Conservation (phyloP, 37 sponge, comb jelly and placozoan species). For the Diacarnus erythraeanus region DNA sequence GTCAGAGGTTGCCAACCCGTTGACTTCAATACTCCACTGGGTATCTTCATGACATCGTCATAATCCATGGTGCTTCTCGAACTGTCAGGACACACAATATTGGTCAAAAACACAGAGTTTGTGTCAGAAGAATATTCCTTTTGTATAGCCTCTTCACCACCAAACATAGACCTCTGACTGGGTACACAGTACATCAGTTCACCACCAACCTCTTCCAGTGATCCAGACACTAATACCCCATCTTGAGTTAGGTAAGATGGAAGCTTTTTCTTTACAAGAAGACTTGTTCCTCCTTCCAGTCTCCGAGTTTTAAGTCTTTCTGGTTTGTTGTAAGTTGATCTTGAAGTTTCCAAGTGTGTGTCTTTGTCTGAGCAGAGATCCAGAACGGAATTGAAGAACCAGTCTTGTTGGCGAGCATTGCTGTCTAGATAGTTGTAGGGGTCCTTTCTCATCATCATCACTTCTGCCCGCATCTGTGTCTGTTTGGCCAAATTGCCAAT, state of each 20-base stretch:
- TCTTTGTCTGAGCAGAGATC: neutral
- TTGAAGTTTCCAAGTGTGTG: neutral
- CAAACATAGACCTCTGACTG: neutral
- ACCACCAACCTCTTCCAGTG: conserved; percentile 22
- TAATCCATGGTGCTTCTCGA: neutral
- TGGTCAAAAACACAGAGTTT: conserved; percentile 18
- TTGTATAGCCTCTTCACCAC: neutral
- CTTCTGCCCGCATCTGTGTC: conserved; percentile 3
- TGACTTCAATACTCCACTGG: neutral
- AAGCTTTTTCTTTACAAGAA: neutral
- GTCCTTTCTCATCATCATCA: neutral
- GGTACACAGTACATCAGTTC: neutral
- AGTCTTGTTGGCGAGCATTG: too few species aligned
- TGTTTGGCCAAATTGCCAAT: neutral
- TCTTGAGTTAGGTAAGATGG: neutral
- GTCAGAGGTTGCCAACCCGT: conserved; percentile 43
- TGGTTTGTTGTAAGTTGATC: neutral
- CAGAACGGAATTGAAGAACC: neutral
- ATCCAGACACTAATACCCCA: conserved; percentile 1
- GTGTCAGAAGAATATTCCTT: neutral
- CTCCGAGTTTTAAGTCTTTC: neutral
- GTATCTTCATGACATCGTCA: neutral
- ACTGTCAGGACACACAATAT: neutral
- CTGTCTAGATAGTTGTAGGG: too few species aligned
- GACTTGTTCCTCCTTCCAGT: neutral